Percentiles rank a stretch among this genome's conserved stretches.
These are phyloP conservation scores for Eucidaris tribuloides DNA, from an alignment of 35 echinoderm and acorn worm species.

Conservation along the genomic window DNA sequence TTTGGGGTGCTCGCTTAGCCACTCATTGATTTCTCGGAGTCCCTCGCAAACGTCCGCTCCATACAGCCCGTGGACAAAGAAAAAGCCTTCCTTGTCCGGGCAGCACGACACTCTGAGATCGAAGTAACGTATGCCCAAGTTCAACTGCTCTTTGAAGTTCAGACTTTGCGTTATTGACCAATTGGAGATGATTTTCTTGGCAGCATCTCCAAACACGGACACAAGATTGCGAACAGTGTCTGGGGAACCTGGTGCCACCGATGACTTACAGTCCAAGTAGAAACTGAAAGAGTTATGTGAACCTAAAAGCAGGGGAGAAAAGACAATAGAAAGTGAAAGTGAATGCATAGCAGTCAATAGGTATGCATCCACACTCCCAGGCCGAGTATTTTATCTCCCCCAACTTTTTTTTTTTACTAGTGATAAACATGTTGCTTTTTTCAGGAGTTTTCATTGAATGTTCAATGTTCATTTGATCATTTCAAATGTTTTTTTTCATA, in stretches of 20 bases:
- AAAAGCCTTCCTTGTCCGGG: slow-evolving; percentile 33
- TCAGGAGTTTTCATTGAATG: not conserved
- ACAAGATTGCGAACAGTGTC: slow-evolving; percentile 81
- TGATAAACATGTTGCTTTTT: not conserved
- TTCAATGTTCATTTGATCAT: not conserved
- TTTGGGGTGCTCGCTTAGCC: slow-evolving; percentile 55
- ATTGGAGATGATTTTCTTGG: slow-evolving; percentile 64
- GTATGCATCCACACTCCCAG: not conserved
- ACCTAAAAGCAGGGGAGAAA: slow-evolving; percentile 31
- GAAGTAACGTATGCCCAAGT: slow-evolving; percentile 71
- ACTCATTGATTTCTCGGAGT: slow-evolving; percentile 56
- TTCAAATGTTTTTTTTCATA: too few species aligned
- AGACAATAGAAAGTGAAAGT: not conserved
- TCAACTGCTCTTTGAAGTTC: slow-evolving; percentile 62
- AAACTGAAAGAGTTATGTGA: slow-evolving; percentile 80
- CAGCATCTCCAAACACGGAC: slow-evolving; percentile 53
- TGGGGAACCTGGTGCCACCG: slow-evolving; percentile 63
- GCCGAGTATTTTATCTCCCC: not conserved
- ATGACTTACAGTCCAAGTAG: slow-evolving; percentile 39
- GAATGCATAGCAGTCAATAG: not conserved
- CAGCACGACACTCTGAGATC: slow-evolving; percentile 59
- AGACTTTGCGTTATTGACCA: slow-evolving; percentile 72
- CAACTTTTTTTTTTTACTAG: not conserved
- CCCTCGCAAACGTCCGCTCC: slow-evolving; percentile 29
- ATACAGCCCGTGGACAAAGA: slow-evolving; percentile 76